Base-by-base conservation (phyloP, 2,888 invertebrate species). In the Tenthredo scrophulariae region DNA sequence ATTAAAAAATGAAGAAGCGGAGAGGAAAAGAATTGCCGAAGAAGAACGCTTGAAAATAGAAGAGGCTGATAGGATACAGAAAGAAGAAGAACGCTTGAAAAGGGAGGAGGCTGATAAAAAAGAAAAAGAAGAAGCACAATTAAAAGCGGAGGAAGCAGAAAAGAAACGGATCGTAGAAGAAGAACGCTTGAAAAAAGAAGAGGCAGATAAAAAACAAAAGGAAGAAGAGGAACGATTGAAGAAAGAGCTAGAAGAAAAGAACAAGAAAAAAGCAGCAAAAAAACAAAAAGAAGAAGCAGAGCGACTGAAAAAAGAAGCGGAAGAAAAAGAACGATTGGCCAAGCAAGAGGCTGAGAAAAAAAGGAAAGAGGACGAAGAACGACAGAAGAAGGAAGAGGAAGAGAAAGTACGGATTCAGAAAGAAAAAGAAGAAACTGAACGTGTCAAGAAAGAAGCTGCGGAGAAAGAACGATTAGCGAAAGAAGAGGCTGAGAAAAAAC, bases 1-100 rank as follows among this genome's bases (percentile, higher is more conserved):
- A n/a, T n/a, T n/a, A n/a, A n/a, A n/a, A n/a, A n/a, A n/a, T n/a
- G n/a, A n/a, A 37, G 91, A 89, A n/a, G 89, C 89, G n/a, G 90
- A 91, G 83, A 91, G 26, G 93, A 93, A 85, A 90, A 91, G 46
- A 92, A 92, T 92, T 15, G 86, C 85, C 77, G 89, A 43, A 87
- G 92, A 91, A 13, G 88, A 93, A 70, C 50, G 84, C 10, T n/a
- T 46, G 15, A 84, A 82, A 70, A 29, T 85, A 77, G 84, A 86
- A 43, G 86, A 86, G 82, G 50, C 33, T 33, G 37, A 37, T 37
- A 37, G 37, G 7, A 37, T 7, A 37, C 80, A 29, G 85, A 88
- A 85, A 74, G 85, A 88, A 2, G 87, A 88, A 70, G 84, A 85
- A 46, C 84, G 85, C 50, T 3, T 85, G 33, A 87, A 86, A 62